Percentiles rank a stretch among this genome's conserved stretches.
These are phyloP conservation scores for Myiagra hebetior DNA, from an alignment of 2,113 vertebrate species.

Conservation along the genomic window DNA sequence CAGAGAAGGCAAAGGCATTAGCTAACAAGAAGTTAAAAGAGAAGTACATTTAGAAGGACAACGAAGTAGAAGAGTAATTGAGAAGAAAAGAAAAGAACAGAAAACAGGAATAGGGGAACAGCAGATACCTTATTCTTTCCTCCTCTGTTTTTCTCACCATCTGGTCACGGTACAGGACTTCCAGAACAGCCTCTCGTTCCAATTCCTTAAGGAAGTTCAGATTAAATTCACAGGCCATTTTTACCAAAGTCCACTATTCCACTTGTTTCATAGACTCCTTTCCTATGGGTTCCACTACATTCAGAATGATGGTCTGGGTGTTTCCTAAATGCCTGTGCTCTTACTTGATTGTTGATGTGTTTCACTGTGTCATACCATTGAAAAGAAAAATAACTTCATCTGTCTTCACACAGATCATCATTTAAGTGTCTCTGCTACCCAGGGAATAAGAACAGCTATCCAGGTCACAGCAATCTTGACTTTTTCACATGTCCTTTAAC, in stretches of 20 bases:
- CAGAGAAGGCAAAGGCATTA: not conserved
- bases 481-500: not conserved
- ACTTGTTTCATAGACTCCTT: not conserved
- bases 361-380: not conserved
- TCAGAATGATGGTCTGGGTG: rapidly evolving
- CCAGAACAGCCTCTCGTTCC: conserved; percentile 82
- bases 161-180: conserved; percentile 86
- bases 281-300: not conserved
- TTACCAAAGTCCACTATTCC: not conserved
- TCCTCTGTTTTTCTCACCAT: conserved; percentile 79
- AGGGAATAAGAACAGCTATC: not conserved
- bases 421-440: not conserved
- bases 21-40: not conserved
- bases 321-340: not conserved
- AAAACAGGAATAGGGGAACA: not conserved
- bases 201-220: conserved; percentile 78
- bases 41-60: not conserved
- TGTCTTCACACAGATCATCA: not conserved
- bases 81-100: not conserved
- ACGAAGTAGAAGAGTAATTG: not conserved
- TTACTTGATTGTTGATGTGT: not conserved
- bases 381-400: not conserved
- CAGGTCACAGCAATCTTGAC: not conserved
- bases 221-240: conserved; percentile 73
- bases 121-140: conserved; percentile 83